Evolutionary conservation across 2,113 vertebrate species (phyloP).

Genomic region (Neotragus pygmaeus): DNA sequence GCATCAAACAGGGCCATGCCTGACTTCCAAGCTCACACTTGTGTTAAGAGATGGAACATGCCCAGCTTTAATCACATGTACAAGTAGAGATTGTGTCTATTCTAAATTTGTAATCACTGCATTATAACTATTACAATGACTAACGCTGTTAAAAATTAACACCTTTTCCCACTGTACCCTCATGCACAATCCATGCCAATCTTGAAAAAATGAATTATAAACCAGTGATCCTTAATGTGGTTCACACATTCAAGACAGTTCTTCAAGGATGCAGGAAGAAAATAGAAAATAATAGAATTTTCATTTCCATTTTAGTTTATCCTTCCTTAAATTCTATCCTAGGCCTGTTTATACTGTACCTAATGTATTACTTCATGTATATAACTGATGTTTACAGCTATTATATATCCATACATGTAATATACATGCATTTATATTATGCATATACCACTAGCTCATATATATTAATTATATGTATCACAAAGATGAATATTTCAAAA

Average conservation of each 20-base stretch:
- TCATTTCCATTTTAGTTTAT: constrained; percentile 1
- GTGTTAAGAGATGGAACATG: neutral
- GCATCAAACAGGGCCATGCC: neutral
- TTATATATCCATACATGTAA: neutral
- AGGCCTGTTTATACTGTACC: neutral
- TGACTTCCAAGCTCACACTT: constrained; percentile 33
- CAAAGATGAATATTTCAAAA: neutral
- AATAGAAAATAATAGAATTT: neutral
- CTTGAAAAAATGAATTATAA: neutral
- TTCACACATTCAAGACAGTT: neutral
- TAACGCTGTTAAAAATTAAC: constrained; percentile 41
- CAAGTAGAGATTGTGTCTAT: constrained; percentile 22
- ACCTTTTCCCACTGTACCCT: neutral
- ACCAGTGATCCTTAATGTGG: neutral
- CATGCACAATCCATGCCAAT: neutral
- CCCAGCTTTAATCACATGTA: constrained; percentile 15
- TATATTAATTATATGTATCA: neutral
- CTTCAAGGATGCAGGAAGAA: neutral
- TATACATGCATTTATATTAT: neutral
- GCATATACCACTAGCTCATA: neutral
- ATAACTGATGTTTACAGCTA: neutral
- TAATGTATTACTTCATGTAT: neutral
- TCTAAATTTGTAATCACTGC: constrained; percentile 41
- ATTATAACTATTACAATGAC: constrained; percentile 37
- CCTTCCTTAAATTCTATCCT: constrained; percentile 9